Conservation (phyloP, 2,888 invertebrate species). For the Tenthredo mesomela region DNA sequence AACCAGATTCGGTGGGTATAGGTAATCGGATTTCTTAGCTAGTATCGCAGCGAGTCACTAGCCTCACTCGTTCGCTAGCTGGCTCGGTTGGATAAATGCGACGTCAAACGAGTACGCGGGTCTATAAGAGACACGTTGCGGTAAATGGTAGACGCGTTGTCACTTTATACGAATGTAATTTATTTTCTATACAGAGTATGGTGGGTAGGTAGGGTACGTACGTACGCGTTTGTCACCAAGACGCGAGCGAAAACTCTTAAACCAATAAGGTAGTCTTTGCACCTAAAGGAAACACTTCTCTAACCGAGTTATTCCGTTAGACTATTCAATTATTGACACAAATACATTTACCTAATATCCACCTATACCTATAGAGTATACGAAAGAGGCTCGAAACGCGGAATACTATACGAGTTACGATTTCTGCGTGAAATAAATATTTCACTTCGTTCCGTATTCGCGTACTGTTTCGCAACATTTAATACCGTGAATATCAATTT, state of each 20-base stretch:
- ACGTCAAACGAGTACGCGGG: slow-evolving; percentile 29
- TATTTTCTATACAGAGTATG: slow-evolving; percentile 14
- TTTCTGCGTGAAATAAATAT: not conserved
- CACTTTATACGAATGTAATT: slow-evolving; percentile 45
- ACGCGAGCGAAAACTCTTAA: slow-evolving; percentile 19
- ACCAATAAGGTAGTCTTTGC: slow-evolving; percentile 31
- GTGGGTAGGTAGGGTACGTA: not conserved
- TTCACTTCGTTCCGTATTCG: not conserved
- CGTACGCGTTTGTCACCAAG: slow-evolving; percentile 16
- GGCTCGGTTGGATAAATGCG: slow-evolving; percentile 11
- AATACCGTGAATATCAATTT: slow-evolving; percentile 43
- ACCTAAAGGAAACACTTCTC: slow-evolving; percentile 7
- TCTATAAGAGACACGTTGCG: slow-evolving; percentile 30
- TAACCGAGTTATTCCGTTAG: slow-evolving; percentile 40
- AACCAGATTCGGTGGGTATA: slow-evolving; percentile 48
- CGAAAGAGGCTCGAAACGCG: not conserved
- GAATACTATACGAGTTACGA: not conserved
- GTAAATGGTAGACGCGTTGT: slow-evolving; percentile 44
- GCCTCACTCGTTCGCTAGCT: not conserved
- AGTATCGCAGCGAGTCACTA: not conserved
- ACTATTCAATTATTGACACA: slow-evolving; percentile 29
- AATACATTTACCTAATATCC: slow-evolving; percentile 30
- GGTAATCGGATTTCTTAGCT: slow-evolving; percentile 44
- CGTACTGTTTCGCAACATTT: not conserved
- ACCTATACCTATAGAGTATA: not conserved